Evolutionary conservation across 2,888 invertebrate species (phyloP), one percentile per base, ranked within the genome.

Genomic region (Caenorhabditis uteleia): DNA sequence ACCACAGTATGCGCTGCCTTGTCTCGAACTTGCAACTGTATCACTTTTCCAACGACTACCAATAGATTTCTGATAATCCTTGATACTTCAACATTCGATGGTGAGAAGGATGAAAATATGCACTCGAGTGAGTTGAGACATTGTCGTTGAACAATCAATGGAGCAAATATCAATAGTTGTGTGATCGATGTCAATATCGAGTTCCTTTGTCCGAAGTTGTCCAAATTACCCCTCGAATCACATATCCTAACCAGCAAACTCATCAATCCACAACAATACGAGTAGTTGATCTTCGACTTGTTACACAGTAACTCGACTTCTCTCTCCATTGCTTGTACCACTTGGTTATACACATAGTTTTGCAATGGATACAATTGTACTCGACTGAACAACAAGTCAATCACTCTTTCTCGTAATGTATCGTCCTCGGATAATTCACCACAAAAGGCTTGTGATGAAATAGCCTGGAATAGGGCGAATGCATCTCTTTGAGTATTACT

Each of bases 381-480:
- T n/a, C 80, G 67, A 44, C 77, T 77, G 68, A 82, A 83, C 27
- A 83, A 62, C 25, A 83, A 57, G 40, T 83, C 83, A 20, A 82
- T 68, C 5, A 83, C 80, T 54, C 80, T 65, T 38, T 82, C 74
- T 20, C 80, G 55, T 5, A 82, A 50, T 8, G 77, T 74, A 21
- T 76, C 73, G 31, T 80, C 79, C 34, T 78, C 75, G 3, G 75
- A 74, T 25, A 80, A 64, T 45, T 78, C 80, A 23, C 77, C 78
- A 33, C 77, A 74, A 54, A 83, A 83, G 1, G 79, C 81, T 59
- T 81, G 81, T 83, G 90, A 89, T 20, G 92, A 91, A 90, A 97
- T 92, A 82, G 97, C 95, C 66, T 91, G 89, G 18, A 97, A 88
- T 6, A 97, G 87, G 2, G 70, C 68, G 48, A 78, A 83, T 0